A percentile compares a stretch with the other conserved stretches of the same genome.
Evolutionary conservation across 2,113 vertebrate species (phyloP).

Genomic region (Polyodon spathula): DNA sequence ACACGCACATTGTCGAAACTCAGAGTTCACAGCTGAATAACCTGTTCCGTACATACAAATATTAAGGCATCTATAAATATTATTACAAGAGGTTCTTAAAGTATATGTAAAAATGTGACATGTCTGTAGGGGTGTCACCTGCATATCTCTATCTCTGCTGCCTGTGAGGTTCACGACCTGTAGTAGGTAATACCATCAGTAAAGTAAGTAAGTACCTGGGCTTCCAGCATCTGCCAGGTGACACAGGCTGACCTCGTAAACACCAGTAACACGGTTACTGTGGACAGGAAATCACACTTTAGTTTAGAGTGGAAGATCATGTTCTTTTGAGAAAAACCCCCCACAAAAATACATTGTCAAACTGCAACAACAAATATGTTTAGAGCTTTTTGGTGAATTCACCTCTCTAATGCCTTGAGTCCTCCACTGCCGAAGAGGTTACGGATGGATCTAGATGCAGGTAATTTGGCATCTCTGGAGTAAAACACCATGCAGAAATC

Average conservation of each 20-base stretch:
- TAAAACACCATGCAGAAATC: constrained; percentile 98
- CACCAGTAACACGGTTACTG: constrained; percentile 88
- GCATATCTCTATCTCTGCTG: too few species aligned
- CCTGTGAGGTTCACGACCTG: too few species aligned
- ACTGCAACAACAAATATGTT: too few species aligned
- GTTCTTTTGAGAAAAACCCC: background rate
- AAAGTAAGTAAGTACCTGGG: constrained; percentile 75
- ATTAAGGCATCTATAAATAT: too few species aligned
- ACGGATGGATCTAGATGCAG: constrained; percentile 84
- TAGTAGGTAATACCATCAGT: too few species aligned
- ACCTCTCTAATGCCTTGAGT: constrained; percentile 82
- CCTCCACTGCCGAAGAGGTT: constrained; percentile 86
- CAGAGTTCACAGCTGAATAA: too few species aligned
- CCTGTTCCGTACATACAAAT: too few species aligned
- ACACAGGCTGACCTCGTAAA: constrained; percentile 89
- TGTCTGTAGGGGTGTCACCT: too few species aligned
- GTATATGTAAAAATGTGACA: too few species aligned
- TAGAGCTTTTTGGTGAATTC: constrained; percentile 11
- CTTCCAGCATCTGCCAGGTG: constrained; percentile 80
- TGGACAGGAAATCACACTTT: constrained; percentile 6
- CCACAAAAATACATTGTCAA: background rate
- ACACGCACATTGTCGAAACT: too few species aligned
- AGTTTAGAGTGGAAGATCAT: background rate
- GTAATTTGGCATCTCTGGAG: constrained; percentile 86
- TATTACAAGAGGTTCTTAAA: too few species aligned